These are phyloP conservation scores for Ormyrus labotus DNA, from an alignment of 2,888 invertebrate species.

Conservation along the genomic window DNA sequence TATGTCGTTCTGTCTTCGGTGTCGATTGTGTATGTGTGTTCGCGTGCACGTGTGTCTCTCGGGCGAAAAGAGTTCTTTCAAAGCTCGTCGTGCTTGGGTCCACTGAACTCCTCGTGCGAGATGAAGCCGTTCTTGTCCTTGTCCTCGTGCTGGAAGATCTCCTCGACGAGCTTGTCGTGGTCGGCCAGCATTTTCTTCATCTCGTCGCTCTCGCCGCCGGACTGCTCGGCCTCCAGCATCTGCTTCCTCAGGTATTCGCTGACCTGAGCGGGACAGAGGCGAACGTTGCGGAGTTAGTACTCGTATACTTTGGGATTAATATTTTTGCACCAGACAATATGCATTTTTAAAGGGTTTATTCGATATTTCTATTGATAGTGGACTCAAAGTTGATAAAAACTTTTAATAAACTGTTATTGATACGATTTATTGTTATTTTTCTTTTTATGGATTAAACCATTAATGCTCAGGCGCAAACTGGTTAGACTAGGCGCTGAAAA, in stretches of 20 bases:
- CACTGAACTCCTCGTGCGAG: conserved; percentile 96
- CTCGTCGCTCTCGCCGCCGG: conserved; percentile 83
- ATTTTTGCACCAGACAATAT: conserved; percentile 23
- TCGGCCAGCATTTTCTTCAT: conserved; percentile 89
- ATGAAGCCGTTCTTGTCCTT: conserved; percentile 97
- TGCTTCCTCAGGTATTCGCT: conserved; percentile 95
- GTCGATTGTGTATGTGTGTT: neutral
- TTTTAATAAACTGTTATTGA: too few relatives aligned
- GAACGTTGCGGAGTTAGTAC: conserved; percentile 1
- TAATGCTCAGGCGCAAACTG: too few relatives aligned
- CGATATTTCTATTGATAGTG: too few relatives aligned
- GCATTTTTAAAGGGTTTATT: neutral
- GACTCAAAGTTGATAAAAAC: too few relatives aligned
- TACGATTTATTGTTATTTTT: too few relatives aligned
- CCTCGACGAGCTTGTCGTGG: conserved; percentile 95
- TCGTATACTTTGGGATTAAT: neutral
- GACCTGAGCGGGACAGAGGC: conserved; percentile 79
- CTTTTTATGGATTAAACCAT: too few relatives aligned
- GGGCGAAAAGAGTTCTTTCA: conserved; percentile 76
- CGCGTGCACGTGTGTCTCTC: neutral
- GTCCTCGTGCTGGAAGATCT: conserved; percentile 98
- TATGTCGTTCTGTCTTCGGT: neutral
- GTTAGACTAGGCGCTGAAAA: too few relatives aligned
- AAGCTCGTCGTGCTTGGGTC: conserved; percentile 98
- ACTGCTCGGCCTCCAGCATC: conserved; percentile 86